Percentiles rank a stretch among this genome's conserved stretches.
Evolutionary conservation across 2,888 invertebrate genomes (phyloP).

Genomic region (Ecdyonurus torrentis): DNA sequence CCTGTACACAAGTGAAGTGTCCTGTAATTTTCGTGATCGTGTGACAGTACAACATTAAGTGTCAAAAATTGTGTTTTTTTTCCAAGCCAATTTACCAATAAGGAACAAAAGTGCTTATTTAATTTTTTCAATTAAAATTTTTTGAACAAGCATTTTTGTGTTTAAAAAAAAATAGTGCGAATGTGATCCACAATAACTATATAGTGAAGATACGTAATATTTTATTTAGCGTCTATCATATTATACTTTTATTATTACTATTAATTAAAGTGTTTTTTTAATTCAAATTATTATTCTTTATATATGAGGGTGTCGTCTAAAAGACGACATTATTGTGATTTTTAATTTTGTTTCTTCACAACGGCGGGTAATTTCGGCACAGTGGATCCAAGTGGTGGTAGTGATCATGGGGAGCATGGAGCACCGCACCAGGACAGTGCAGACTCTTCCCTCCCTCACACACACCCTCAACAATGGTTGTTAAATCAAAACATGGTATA

Average conservation of each 20-base stretch:
- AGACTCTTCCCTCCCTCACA: neutral
- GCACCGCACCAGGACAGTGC: neutral
- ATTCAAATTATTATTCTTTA: neutral
- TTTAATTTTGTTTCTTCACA: neutral
- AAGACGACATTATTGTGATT: neutral
- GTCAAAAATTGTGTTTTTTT: no score
- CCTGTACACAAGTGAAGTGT: neutral
- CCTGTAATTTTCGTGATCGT: neutral
- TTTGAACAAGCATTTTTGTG: no score
- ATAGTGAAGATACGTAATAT: no score
- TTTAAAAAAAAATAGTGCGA: no score
- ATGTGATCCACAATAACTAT: no score
- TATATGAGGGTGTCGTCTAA: neutral
- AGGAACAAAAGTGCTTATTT: no score
- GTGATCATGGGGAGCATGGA: neutral
- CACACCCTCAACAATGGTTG: neutral
- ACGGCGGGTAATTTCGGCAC: neutral
- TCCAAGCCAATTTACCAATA: no score
- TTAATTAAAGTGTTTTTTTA: neutral
- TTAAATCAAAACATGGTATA: constrained; percentile 41
- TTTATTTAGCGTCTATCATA: no score
- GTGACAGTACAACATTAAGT: neutral
- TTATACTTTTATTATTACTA: no score
- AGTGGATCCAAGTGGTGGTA: neutral
- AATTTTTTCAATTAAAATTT: no score